Conservation (phyloP, 2,797 vertebrate genomes). For the Poecilia wingei region DNA sequence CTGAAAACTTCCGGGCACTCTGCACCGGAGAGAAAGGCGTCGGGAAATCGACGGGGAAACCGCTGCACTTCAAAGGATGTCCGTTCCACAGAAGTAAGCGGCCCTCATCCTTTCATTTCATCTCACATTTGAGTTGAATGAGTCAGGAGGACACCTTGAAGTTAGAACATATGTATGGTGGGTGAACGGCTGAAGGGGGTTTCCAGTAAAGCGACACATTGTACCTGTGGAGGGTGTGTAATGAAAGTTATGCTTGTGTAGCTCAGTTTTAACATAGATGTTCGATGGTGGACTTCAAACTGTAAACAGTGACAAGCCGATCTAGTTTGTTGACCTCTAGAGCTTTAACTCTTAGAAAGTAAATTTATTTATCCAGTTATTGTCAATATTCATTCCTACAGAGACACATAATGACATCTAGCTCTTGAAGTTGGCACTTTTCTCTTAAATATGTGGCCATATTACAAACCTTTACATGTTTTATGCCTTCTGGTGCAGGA, state of each 20-base stretch:
- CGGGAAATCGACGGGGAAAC: slow-evolving; percentile 89
- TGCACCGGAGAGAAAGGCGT: slow-evolving; percentile 95
- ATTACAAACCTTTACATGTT: not conserved
- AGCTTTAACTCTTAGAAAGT: not conserved
- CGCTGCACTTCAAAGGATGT: slow-evolving; percentile 96
- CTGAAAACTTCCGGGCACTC: slow-evolving; percentile 94
- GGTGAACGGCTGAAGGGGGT: not conserved
- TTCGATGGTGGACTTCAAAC: not conserved
- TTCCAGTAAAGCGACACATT: not conserved
- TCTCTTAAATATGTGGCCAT: not conserved
- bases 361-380: not conserved
- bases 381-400: not conserved
- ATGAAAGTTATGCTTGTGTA: not conserved
- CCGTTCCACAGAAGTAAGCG: slow-evolving; percentile 94
- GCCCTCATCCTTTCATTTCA: not conserved
- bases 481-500: not conserved
- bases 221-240: not conserved
- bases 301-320: not conserved
- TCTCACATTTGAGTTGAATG: not conserved
- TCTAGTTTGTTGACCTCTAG: not conserved
- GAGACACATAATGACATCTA: not conserved
- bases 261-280: not conserved
- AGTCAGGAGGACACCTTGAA: slow-evolving; percentile 2
- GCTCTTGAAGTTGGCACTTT: not conserved
- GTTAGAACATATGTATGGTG: not conserved